Base-by-base conservation (phyloP, 53 echinoderm and acorn worm genomes). In the Holothuria leucospilota region DNA sequence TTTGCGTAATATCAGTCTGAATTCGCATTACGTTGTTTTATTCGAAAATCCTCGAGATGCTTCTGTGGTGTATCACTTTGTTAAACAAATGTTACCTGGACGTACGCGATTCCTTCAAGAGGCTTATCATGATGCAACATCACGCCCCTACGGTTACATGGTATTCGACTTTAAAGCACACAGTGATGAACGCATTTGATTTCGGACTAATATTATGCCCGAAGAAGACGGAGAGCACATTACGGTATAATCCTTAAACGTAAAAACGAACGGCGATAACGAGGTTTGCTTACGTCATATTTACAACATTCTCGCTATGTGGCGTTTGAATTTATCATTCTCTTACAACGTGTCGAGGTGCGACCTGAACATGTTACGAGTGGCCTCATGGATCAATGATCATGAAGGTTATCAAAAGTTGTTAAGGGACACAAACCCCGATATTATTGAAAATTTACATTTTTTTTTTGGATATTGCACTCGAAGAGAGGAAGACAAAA, bases 81-180 rank as follows among this genome's bases (percentile, higher is more conserved):
- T 91, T 29, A 87, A 81, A 82, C 96, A 96, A 53, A 85, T 93
- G 82, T 90, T 85, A 51, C 96, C 92, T 1, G 88, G 81, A 13
- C 87, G 91, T 51, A 51, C 68, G 0, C 25, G 6, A 65, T 65
- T 79, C 11, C n/a, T 79, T 2, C 81, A 88, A 49, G 67, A 67
- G 39, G 79, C 40, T 6, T 69, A 88, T 30, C 21, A 64, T 8
- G 69, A 78, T 5, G 59, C 63, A n/a, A 78, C 78, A 20, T 79
- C 79, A 28, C 24, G 68, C 13, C 87, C 93, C 12, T 93, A 93
- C 71, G 89, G 89, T 15, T 93, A 96, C 30, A 87, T 96, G 24
- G 63, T 96, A 26, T 75, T 96, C 15, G 93, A 96, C 78, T 78
- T 96, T 21, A 96, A 91, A 68, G 89, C 96, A 7, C 71, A 78